These are phyloP conservation scores for Prionace glauca DNA, from an alignment of 2,797 vertebrate species.

Conservation along the genomic window DNA sequence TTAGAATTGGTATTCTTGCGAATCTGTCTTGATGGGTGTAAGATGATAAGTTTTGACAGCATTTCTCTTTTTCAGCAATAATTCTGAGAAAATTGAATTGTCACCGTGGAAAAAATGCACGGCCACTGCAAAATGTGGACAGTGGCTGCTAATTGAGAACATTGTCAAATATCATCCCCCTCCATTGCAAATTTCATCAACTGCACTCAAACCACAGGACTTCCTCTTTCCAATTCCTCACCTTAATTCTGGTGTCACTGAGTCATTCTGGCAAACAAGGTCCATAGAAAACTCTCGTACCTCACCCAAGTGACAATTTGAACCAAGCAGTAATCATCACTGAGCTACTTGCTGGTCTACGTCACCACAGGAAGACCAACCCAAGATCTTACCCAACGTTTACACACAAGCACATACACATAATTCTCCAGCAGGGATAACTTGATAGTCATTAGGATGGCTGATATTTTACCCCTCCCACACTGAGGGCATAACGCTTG, in stretches of 20 bases:
- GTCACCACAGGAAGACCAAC: neutral
- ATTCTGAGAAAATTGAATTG: neutral
- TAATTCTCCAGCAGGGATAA: neutral
- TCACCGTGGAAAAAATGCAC: neutral
- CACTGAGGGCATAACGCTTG: neutral
- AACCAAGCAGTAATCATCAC: neutral
- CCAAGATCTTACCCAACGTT: neutral
- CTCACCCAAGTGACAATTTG: neutral
- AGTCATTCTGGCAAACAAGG: neutral
- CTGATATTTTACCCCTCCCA: slow-evolving; percentile 8
- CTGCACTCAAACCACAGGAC: neutral
- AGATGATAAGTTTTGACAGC: too few relatives aligned
- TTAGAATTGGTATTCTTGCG: too few relatives aligned
- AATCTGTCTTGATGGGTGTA: too few relatives aligned
- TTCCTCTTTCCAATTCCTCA: neutral
- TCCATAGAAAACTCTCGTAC: neutral
- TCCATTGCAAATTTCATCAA: neutral
- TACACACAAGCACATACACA: neutral
- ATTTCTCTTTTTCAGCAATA: too few relatives aligned
- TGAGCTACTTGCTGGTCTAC: neutral
- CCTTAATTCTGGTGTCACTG: neutral
- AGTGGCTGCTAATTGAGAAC: too few relatives aligned
- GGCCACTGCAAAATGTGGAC: neutral
- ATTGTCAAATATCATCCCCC: neutral
- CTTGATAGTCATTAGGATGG: neutral